A percentile compares a stretch with the other conserved stretches of the same genome.
Evolutionary conservation across 2,113 vertebrate genomes (phyloP).

Genomic region (Alectura lathami): DNA sequence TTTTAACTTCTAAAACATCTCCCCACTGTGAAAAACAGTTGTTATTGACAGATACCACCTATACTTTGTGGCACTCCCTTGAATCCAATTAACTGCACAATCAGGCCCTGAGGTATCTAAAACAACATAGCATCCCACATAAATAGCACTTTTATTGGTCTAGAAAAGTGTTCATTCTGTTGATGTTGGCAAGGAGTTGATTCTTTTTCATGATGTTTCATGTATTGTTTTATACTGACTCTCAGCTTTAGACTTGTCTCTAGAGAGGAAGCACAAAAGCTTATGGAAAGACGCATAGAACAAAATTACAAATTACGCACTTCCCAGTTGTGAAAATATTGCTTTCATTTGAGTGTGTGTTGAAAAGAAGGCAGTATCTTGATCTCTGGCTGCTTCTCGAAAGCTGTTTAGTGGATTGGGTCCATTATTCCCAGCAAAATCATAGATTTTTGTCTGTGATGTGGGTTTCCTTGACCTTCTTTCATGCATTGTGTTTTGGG

Average conservation of each 20-base stretch:
- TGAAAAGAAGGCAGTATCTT: neutral
- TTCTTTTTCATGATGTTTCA: neutral
- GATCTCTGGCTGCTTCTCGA: neutral
- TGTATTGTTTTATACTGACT: neutral
- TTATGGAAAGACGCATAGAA: neutral
- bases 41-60: neutral
- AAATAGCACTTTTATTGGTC: neutral
- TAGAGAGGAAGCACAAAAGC: neutral
- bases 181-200: neutral
- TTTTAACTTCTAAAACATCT: slow-evolving; percentile 3
- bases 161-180: neutral
- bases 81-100: slow-evolving; percentile 20
- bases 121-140: neutral
- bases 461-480: neutral
- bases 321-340: neutral
- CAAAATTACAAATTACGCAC: neutral
- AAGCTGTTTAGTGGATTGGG: neutral
- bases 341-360: neutral
- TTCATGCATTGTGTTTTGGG: neutral
- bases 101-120: neutral
- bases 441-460: neutral
- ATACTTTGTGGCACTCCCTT: neutral
- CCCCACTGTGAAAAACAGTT: slow-evolving; percentile 6
- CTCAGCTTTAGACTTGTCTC: neutral
- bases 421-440: neutral